Base-by-base conservation (phyloP, 2,888 invertebrate species). In the Glyphotaelius pellucidus region DNA sequence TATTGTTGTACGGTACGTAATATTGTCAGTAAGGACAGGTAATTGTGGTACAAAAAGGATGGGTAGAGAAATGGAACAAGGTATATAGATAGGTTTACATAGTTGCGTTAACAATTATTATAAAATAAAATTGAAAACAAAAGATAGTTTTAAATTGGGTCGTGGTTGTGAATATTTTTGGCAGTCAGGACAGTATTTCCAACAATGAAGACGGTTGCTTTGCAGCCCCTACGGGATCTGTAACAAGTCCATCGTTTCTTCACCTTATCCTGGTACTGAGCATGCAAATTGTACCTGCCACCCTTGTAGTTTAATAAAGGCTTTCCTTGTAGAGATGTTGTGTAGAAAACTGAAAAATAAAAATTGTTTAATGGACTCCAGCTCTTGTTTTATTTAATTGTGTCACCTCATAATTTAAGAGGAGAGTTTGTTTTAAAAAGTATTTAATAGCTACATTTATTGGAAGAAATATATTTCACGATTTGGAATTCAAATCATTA, bases 211-310 rank as follows among this genome's bases (percentile, higher is more conserved):
- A 87, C 35, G 14, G 52, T 80, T 4, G 91, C 88, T 81, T 80
- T 87, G 32, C 91, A 91, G n/a, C 87, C 87, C 4, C 30, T 87
- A 30, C 80, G 80, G 5, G 38, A 67, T 85, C 85, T 90, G 42
- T 90, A 80, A 31, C 90, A 90, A 67, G 52, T 79, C 90, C 90
- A 90, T 0, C 86, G 35, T 86, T 86, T 86, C n/a, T 47, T 86
- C 38, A 42, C 0, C n/a, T 86, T 86, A 47, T 86, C 30, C n/a
- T 86, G 35, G 86, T 38, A 88, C 32, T 81, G 52, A 32, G 67
- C 47, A 15, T 42, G 15, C 7, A 92, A 38, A 31, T 38, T 80
- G 38, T 86, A 35, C 19, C 31, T 31, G 9, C 67, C 30, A 19
- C 88, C 88, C 38, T 42, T 67, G 88, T 67, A 79, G 15, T 35